A percentile compares a stretch with the other conserved stretches of the same genome.
These are phyloP conservation scores for Lasioglossum marginatum DNA, from an alignment of 2,888 invertebrate genomes.

Conservation along the genomic window DNA sequence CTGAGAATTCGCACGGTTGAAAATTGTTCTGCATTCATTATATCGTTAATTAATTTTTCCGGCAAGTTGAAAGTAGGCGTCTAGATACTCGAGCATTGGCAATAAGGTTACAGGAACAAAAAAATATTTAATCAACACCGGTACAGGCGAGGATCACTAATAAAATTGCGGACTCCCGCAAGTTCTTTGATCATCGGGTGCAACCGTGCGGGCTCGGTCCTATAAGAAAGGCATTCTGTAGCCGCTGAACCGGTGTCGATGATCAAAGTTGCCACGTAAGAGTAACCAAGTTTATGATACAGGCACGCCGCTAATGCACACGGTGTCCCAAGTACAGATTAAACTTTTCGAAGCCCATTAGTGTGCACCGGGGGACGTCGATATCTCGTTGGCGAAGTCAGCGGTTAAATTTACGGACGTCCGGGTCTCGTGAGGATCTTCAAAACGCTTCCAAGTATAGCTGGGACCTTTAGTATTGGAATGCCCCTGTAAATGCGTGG, in stretches of 20 bases:
- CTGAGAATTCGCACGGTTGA: not conserved
- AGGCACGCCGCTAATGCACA: conserved; percentile 54
- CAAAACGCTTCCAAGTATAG: conserved; percentile 46
- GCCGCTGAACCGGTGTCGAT: conserved; percentile 26
- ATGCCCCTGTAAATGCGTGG: conserved; percentile 7
- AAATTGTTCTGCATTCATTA: not conserved
- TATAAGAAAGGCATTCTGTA: conserved; percentile 18
- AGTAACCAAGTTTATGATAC: conserved; percentile 49
- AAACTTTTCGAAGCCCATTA: conserved; percentile 70
- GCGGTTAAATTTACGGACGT: conserved; percentile 70
- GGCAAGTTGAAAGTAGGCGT: not conserved
- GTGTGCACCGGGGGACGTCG: conserved; percentile 42
- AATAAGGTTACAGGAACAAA: not conserved
- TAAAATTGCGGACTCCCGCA: not conserved
- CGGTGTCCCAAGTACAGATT: conserved; percentile 51
- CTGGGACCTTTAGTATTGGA: conserved; percentile 28
- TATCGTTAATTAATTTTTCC: not conserved
- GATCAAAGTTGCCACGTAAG: conserved; percentile 52
- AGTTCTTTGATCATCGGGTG: not conserved
- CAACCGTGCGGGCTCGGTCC: not conserved
- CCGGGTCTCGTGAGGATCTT: conserved; percentile 60
- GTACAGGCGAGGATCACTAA: not conserved
- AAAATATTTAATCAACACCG: conserved; percentile 10
- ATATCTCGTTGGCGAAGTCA: conserved; percentile 62
- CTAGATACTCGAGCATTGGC: not conserved